Evolutionary conservation across 1,140 invertebrate genomes (phyloP), one percentile per base, ranked within the genome.

Genomic region (Glomeris maerens): DNA sequence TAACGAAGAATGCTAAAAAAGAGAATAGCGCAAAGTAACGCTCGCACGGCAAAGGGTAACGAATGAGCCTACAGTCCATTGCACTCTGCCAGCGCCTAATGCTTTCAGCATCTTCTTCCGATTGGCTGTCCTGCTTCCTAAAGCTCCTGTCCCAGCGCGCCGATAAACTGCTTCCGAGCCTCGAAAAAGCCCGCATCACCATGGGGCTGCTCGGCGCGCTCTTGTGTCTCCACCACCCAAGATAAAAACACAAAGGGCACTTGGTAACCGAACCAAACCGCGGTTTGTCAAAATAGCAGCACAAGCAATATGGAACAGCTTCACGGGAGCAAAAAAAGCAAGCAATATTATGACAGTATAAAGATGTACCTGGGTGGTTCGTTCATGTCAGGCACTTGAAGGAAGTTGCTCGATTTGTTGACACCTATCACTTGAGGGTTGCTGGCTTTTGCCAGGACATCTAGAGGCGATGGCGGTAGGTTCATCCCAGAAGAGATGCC

Each of bases 131-230:
- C 61, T 83, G 80, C 53, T 80, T 81, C 49, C 83, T 72, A 54
- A 85, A 86, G 21, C 82, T 85, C 23, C 83, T 72, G 2, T 87
- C 86, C 84, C 86, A 91, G 42, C 86, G 85, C 1, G 87, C 83
- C 5, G 87, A 91, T 50, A 92, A 80, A 3, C 81, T 88, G 13
- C 58, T 61, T 5, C 86, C 85, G 44, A 93, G 69, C 26, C 87
- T 74, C 3, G 84, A 87, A 64, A 93, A 90, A 2, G 87, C 87
- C 27, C 89, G 74, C 66, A 89, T 89, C 53, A 92, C 84, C 83
- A 90, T 91, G n/a, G 89, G 89, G 27, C 86, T 91, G 56, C 84
- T 89, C 2, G 88, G 86, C 27, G 91, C 86, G 64, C 86, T 90
- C 74, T 92, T 92, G 53, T 87, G 85, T 61, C 85, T 78, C 66